Conservation (phyloP, 1,140 invertebrate species). For the Luehdorfia chinensis region DNA sequence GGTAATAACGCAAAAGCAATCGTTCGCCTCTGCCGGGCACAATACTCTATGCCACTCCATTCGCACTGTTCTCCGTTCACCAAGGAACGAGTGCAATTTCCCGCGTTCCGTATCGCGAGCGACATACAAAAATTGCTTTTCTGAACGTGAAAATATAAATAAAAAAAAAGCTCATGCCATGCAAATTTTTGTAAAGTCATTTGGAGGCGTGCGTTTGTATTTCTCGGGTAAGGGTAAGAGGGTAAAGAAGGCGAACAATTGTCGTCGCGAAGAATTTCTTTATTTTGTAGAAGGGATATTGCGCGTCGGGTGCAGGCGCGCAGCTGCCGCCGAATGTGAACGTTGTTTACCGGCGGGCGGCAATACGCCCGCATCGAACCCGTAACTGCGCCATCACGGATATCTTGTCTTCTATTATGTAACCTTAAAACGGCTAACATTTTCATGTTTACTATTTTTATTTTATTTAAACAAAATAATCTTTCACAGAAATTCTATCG, state of each 20-base stretch:
- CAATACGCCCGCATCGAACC: conserved; percentile 40
- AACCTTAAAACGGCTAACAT: conserved; percentile 8
- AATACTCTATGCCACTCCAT: conserved; percentile 56
- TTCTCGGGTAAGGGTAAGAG: conserved; percentile 66
- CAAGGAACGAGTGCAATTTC: conserved; percentile 68
- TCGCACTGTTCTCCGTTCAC: conserved; percentile 50
- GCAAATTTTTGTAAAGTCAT: conserved; percentile 77
- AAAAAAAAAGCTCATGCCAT: conserved; percentile 59
- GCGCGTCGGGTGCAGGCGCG: conserved; percentile 68
- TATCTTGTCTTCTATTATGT: conserved; percentile 37
- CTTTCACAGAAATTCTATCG: conserved; percentile 26
- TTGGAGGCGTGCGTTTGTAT: conserved; percentile 73
- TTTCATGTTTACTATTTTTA: conserved; percentile 13
- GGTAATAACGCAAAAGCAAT: conserved; percentile 65
- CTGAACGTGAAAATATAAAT: conserved; percentile 70
- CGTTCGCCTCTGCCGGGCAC: conserved; percentile 45
- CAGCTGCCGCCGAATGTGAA: conserved; percentile 42
- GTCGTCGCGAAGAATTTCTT: conserved; percentile 67
- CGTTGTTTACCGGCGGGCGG: conserved; percentile 56
- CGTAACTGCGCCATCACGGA: conserved; percentile 35
- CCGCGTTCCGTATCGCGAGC: conserved; percentile 65
- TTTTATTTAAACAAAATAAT: conserved; percentile 30
- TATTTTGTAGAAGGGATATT: conserved; percentile 73
- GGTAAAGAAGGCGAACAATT: conserved; percentile 69
- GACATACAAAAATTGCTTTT: conserved; percentile 76